Evolutionary conservation across 2,888 invertebrate species (phyloP).

Genomic region (Ectemnius cavifrons): DNA sequence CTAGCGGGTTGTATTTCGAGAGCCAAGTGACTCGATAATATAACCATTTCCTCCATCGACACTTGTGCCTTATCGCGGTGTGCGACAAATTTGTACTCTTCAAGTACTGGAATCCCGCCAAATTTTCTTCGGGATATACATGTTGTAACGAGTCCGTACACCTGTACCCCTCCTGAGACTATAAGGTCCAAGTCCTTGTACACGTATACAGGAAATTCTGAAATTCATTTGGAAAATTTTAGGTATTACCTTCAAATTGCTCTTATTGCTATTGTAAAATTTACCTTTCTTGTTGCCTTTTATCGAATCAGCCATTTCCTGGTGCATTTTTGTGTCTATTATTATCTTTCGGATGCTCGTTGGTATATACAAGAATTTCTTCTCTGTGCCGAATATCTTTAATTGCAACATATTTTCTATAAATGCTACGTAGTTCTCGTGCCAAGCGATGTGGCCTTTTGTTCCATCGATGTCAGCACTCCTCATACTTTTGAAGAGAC

Average conservation of each 20-base stretch:
- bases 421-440: conserved; percentile 84
- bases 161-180: conserved; percentile 81
- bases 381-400: conserved; percentile 78
- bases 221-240: background rate
- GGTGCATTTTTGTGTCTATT: conserved; percentile 79
- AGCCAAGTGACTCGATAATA: conserved; percentile 78
- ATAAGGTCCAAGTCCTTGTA: conserved; percentile 76
- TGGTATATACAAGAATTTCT: conserved; percentile 80
- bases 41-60: conserved; percentile 65
- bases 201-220: conserved; percentile 75
- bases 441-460: conserved; percentile 79
- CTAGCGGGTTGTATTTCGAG: conserved; percentile 78
- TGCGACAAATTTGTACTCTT: conserved; percentile 80
- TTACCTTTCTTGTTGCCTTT: no score
- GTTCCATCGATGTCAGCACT: conserved; percentile 77
- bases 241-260: no score
- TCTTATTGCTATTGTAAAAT: no score
- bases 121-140: conserved; percentile 79
- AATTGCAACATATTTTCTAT: conserved; percentile 86
- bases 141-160: conserved; percentile 81
- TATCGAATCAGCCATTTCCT: no score
- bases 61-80: conserved; percentile 72
- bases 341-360: conserved; percentile 80
- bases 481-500: conserved; percentile 79
- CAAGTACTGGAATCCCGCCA: conserved; percentile 80